phyloP scores from a whole-genome alignment of 2,113 vertebrate genomes.

The Burhinus oedicnemus region DNA sequence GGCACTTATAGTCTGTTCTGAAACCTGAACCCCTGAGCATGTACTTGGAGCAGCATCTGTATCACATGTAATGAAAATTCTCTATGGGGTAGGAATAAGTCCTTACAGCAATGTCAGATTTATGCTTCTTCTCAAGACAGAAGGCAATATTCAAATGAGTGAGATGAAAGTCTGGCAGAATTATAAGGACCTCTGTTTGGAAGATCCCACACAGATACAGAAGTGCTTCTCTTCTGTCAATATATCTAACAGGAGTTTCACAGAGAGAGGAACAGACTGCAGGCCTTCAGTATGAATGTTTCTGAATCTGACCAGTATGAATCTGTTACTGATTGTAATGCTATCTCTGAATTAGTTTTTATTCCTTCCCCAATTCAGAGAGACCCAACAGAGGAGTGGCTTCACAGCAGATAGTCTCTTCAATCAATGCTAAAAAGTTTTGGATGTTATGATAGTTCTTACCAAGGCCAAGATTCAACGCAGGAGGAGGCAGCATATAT shows the following conservation, averaged over 20 bases:
- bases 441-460: neutral
- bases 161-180: neutral
- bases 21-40: neutral
- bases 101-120: neutral
- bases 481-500: neutral
- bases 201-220: neutral
- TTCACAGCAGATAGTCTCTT: neutral
- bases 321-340: neutral
- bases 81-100: neutral
- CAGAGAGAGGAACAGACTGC: neutral
- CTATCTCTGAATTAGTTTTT: neutral
- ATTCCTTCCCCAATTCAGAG: neutral
- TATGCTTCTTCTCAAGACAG: neutral
- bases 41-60: neutral
- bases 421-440: neutral
- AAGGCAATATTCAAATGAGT: neutral
- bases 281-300: neutral
- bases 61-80: neutral
- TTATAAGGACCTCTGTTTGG: neutral
- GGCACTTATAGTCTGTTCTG: neutral
- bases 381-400: neutral
- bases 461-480: neutral
- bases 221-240: neutral
- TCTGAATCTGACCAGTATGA: neutral
- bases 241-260: neutral